phyloP scores from a whole-genome alignment of 2,113 vertebrate genomes.

The Myotis brandtii region DNA sequence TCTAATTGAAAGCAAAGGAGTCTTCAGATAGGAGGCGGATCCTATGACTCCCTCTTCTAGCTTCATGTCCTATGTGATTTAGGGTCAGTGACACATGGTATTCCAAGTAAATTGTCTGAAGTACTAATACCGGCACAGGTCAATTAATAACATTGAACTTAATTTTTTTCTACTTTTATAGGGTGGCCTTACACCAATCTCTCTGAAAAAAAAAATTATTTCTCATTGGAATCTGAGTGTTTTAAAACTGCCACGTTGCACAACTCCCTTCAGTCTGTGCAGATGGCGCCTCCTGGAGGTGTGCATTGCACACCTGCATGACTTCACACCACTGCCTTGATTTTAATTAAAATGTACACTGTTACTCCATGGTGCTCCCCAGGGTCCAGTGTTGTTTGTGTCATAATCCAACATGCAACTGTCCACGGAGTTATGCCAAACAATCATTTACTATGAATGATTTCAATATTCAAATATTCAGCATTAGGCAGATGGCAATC shows the following conservation, averaged over 20 bases:
- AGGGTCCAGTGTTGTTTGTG: slow-evolving; percentile 44
- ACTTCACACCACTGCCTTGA: not conserved
- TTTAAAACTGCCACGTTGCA: not conserved
- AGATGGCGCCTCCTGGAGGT: not conserved
- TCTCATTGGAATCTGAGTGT: not conserved
- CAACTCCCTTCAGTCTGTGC: not conserved
- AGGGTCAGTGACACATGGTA: too few relatives aligned
- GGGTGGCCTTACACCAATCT: not conserved
- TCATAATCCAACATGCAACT: slow-evolving; percentile 40
- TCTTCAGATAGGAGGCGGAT: too few relatives aligned
- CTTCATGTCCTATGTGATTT: not conserved
- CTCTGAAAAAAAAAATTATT: slow-evolving; percentile 17
- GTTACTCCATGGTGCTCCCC: slow-evolving; percentile 22
- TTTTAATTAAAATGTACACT: slow-evolving; percentile 44
- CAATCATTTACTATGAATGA: slow-evolving; percentile 54
- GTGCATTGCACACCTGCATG: not conserved
- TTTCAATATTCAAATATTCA: slow-evolving; percentile 64
- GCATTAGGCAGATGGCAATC: slow-evolving; percentile 5
- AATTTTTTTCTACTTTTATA: slow-evolving; percentile 16
- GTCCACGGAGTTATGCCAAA: slow-evolving; percentile 49
- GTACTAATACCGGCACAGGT: not conserved
- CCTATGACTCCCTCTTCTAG: not conserved
- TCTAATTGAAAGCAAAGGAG: not conserved
- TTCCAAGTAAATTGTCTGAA: not conserved
- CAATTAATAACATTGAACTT: not conserved